These are phyloP conservation scores for Poeciliopsis presidionis DNA, from an alignment of 2,797 vertebrate genomes.

Conservation along the genomic window DNA sequence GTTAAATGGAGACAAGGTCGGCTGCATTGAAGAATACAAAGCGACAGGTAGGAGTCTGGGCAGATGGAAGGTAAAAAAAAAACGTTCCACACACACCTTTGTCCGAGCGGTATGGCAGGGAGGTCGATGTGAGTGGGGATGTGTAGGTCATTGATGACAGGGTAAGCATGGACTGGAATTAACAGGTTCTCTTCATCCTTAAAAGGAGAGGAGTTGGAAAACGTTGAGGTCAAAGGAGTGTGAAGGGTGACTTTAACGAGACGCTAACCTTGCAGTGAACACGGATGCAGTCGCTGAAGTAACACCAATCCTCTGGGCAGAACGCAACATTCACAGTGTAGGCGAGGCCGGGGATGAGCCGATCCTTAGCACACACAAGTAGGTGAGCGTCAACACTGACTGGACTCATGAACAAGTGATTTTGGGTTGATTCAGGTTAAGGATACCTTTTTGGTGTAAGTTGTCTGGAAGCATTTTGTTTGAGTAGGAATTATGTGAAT, in stretches of 20 bases:
- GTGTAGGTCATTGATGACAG: slow-evolving; percentile 84
- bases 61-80: slow-evolving; percentile 29
- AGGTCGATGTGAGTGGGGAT: slow-evolving; percentile 89
- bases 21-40: slow-evolving; percentile 52
- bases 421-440: slow-evolving; percentile 22
- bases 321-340: slow-evolving; percentile 84
- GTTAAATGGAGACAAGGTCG: slow-evolving; percentile 27
- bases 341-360: slow-evolving; percentile 89
- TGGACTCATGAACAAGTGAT: slow-evolving; percentile 14
- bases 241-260: neutral
- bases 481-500: slow-evolving; percentile 90
- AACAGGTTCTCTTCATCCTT: slow-evolving; percentile 87
- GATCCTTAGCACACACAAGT: slow-evolving; percentile 75
- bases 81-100: slow-evolving; percentile 80
- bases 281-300: slow-evolving; percentile 91
- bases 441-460: slow-evolving; percentile 88
- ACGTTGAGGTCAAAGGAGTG: too few relatives aligned
- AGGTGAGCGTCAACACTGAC: slow-evolving; percentile 23
- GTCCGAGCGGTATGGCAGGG: slow-evolving; percentile 84
- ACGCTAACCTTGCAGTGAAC: slow-evolving; percentile 89
- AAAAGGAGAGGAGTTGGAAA: slow-evolving; percentile 9
- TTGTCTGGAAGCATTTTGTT: slow-evolving; percentile 89
- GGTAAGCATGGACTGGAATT: slow-evolving; percentile 92
- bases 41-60: slow-evolving; percentile 45
- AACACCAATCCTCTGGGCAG: slow-evolving; percentile 90